phyloP scores from a whole-genome alignment of 2,113 vertebrate species.

The Scortum barcoo region DNA sequence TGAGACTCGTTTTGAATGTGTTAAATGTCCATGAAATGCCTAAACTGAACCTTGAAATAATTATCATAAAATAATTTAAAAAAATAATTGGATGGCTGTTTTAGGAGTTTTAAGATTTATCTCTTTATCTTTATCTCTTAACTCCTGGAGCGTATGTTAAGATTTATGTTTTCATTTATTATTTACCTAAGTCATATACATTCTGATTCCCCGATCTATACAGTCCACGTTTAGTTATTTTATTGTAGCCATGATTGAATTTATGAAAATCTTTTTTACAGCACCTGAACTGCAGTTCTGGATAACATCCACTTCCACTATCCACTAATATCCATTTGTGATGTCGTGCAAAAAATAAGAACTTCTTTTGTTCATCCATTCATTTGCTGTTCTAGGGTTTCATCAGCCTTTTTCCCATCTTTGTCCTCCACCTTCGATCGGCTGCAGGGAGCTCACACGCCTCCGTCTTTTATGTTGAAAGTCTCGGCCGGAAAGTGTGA shows the following conservation, averaged over 20 bases:
- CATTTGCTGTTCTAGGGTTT: background rate
- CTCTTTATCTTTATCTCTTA: background rate
- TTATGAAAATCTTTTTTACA: background rate
- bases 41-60: background rate
- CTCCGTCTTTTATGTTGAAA: constrained; percentile 70
- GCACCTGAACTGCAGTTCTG: background rate
- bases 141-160: background rate
- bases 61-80: too few species aligned
- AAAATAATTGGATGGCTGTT: background rate
- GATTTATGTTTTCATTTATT: too few species aligned
- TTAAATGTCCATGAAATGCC: background rate
- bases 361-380: background rate
- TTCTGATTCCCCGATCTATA: background rate
- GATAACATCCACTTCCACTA: too few species aligned
- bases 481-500: background rate
- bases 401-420: background rate
- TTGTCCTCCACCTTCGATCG: background rate
- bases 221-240: background rate
- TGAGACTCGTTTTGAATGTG: background rate
- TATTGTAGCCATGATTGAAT: background rate
- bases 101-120: too few species aligned
- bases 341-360: background rate
- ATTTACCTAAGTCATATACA: background rate
- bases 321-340: background rate
- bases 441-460: fast-evolving